Evolutionary conservation across 2,113 vertebrate genomes (phyloP).

Genomic region (Platichthys flesus): DNA sequence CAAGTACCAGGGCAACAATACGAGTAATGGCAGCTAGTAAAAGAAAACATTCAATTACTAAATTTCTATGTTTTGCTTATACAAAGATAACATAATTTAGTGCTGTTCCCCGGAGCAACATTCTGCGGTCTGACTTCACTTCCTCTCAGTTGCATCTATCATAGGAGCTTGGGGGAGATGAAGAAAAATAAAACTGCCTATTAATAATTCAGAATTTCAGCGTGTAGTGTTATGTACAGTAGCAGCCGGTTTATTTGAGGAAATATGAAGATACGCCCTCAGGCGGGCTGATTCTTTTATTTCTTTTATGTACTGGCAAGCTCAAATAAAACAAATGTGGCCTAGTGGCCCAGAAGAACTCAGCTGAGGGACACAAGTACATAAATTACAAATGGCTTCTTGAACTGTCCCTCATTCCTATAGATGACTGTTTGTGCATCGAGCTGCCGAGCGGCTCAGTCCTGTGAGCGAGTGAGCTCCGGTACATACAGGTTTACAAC

Average conservation of each 20-base stretch:
- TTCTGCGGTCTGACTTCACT: constrained; percentile 48
- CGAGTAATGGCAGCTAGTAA: constrained; percentile 32
- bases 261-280: constrained; percentile 64
- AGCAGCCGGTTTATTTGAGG: constrained; percentile 70
- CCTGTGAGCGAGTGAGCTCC: constrained; percentile 29
- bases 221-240: constrained; percentile 70
- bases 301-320: constrained; percentile 49
- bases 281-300: constrained; percentile 22
- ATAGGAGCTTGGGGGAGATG: constrained; percentile 45
- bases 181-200: constrained; percentile 66
- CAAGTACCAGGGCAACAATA: constrained; percentile 31
- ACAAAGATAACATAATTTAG: constrained; percentile 48
- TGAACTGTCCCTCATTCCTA: constrained; percentile 29
- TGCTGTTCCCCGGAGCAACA: constrained; percentile 41
- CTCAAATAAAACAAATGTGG: constrained; percentile 55
- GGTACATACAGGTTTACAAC: constrained; percentile 46
- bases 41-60: constrained; percentile 23
- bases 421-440: constrained; percentile 33
- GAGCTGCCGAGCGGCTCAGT: constrained; percentile 35
- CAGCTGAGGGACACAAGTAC: constrained; percentile 32
- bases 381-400: constrained; percentile 47
- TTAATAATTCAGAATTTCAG: constrained; percentile 76
- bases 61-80: constrained; percentile 42
- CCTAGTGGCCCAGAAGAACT: constrained; percentile 18
- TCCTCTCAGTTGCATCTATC: constrained; percentile 58